These are phyloP conservation scores for Phyto melanocephala DNA, from an alignment of 2,888 invertebrate genomes.

Conservation along the genomic window DNA sequence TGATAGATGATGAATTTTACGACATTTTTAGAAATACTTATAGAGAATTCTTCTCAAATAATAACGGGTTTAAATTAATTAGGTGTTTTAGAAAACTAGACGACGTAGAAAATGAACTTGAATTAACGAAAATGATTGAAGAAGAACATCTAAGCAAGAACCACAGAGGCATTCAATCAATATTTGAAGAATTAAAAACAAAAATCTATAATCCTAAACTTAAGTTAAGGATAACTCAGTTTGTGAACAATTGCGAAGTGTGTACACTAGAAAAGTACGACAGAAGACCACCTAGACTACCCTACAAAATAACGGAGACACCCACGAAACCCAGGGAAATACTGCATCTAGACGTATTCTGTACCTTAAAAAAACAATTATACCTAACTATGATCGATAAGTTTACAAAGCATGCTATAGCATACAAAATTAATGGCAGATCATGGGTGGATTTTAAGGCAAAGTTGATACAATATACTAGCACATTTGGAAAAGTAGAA, in stretches of 20 bases:
- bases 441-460: constrained; percentile 29
- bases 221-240: constrained; percentile 51
- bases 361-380: constrained; percentile 15
- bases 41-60: no score
- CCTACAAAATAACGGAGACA: background rate
- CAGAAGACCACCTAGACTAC: constrained; percentile 30
- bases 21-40: background rate
- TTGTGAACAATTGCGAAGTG: constrained; percentile 63
- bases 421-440: constrained; percentile 19
- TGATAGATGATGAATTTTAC: constrained; percentile 2
- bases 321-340: constrained; percentile 11
- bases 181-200: constrained; percentile 21
- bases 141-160: constrained; percentile 28
- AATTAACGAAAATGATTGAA: constrained; percentile 12
- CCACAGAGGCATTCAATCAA: constrained; percentile 26
- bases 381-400: constrained; percentile 31
- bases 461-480: constrained; percentile 19
- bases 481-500: background rate
- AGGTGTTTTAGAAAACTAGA: background rate
- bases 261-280: constrained; percentile 56
- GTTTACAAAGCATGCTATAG: constrained; percentile 25
- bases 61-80: background rate
- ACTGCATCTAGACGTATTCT: constrained; percentile 31
- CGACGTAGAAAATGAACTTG: constrained; percentile 19
- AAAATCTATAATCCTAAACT: constrained; percentile 59